Evolutionary conservation across 1,140 invertebrate species (phyloP), one percentile per base, ranked within the genome.

Genomic region (Panagrolaimus sp.): DNA sequence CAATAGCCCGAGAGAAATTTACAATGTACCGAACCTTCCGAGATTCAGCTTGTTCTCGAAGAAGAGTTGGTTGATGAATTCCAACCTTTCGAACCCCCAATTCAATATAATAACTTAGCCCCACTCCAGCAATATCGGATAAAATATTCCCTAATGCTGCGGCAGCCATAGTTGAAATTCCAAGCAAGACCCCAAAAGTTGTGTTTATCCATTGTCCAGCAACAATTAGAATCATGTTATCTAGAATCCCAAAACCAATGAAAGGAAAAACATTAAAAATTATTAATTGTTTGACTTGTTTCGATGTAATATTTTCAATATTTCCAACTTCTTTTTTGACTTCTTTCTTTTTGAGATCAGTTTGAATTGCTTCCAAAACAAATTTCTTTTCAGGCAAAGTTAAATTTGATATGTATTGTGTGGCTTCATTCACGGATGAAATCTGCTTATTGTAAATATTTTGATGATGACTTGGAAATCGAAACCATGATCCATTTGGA

Each of bases 191-290:
- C 3, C 76, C 76, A n/a, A 83, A 66, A 63, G 68, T 44, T 63
- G 77, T 65, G 85, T 98, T 94, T 76, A 98, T 97, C 79, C 93
- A 93, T 85, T 97, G 94, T 48, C 95, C 94, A 82, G 93, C 93
- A 77, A 94, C 85, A 69, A 97, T 93, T 93, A 97, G 96, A 72
- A 96, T 90, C 80, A 93, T 91, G 85, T 96, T 97, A 84, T 96
- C 94, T 63, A 97, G 87, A 85, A 97, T 95, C 67, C 94, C 94
- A 87, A 97, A 97, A 12, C 92, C 93, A 83, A 97, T 88, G 84
- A 96, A 96, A 15, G 93, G 94, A 74, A 95, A 89, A 14, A 91
- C 90, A 85, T 95, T 94, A 70, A 91, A 89, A 58, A 92, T 63
- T 48, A 83, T 80, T 82, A 73, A 87, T 88, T 80, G 93, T 90